Evolutionary conservation across 2,888 invertebrate genomes (phyloP), one percentile per base, ranked within the genome.

Genomic region (Lottia gigantea): DNA sequence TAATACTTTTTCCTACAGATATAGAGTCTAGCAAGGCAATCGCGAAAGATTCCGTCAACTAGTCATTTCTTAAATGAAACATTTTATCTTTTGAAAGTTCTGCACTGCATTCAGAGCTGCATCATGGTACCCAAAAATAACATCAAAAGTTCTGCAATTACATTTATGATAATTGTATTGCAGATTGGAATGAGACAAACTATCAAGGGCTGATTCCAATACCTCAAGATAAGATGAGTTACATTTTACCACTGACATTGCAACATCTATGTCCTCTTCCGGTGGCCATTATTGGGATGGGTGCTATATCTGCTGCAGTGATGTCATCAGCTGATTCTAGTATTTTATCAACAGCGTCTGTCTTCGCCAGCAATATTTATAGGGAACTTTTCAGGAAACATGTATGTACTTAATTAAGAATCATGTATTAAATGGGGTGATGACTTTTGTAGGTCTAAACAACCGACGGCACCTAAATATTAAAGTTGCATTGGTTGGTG

Each of bases 311-410:
- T n/a, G 78, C 78, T 23, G 78, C 78, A 7, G 78, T 78, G 11
- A 78, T 78, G 78, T 78, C 78, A 19, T 78, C 78, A 0, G 75
- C 78, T 7, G 78, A 78, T 71, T 78, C 78, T 23, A 68, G 71
- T 19, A 71, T 78, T 40, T 66, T 78, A 47, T 72, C 74, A 16
- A 70, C 72, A 1, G 75, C 73, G 16, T 72, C 74, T 15, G 73
- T 77, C 16, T 70, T 78, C 66, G 71, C 75, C 14, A 73, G 71
- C 46, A 78, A 78, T 47, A 72, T 78, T 16, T 78, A 77, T 62
- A 71, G 62, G 55, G 69, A 64, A 14, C 55, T 75, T 12, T 69
- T 78, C 23, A 64, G 76, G 49, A 74, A 71, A 19, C 67, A 70
- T 72, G 78, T 78, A 63, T 47, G 74, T 76, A 26, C 31, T 12